Evolutionary conservation across 2,797 vertebrate species (phyloP).

Genomic region (Myotis planiceps): DNA sequence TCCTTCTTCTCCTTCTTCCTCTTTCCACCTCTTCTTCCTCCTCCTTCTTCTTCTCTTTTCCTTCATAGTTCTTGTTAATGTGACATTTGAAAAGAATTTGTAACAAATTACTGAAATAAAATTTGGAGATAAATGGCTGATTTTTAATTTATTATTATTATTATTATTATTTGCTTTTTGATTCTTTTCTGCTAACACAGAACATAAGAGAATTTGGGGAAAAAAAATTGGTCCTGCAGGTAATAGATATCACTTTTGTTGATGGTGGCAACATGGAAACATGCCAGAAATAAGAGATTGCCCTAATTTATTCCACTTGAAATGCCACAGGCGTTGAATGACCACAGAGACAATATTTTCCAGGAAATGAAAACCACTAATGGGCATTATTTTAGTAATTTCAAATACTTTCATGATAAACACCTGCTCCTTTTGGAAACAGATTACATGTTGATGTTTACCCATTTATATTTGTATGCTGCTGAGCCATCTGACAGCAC

Average conservation of each 20-base stretch:
- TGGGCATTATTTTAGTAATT: constrained; percentile 77
- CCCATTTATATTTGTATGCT: constrained; percentile 75
- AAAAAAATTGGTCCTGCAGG: neutral
- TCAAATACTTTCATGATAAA: constrained; percentile 73
- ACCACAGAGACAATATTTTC: constrained; percentile 75
- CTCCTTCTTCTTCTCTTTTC: neutral
- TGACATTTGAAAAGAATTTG: neutral
- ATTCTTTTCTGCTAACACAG: neutral
- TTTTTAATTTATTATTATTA: neutral
- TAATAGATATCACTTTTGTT: neutral
- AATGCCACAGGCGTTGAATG: constrained; percentile 59
- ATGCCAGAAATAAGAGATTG: constrained; percentile 35
- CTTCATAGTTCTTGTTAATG: neutral
- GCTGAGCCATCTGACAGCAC: constrained; percentile 69
- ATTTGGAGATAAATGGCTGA: neutral
- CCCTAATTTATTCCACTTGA: neutral
- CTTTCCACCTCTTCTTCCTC: neutral
- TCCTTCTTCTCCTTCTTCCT: neutral
- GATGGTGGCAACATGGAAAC: neutral
- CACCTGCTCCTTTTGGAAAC: constrained; percentile 76
- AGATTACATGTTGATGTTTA: constrained; percentile 75
- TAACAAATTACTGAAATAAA: constrained; percentile 34
- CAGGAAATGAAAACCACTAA: constrained; percentile 77
- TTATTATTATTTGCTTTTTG: neutral
- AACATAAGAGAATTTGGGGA: neutral